Evolutionary conservation across 1,140 invertebrate species (phyloP), one percentile per base, ranked within the genome.

Genomic region (Nephila pilipes): DNA sequence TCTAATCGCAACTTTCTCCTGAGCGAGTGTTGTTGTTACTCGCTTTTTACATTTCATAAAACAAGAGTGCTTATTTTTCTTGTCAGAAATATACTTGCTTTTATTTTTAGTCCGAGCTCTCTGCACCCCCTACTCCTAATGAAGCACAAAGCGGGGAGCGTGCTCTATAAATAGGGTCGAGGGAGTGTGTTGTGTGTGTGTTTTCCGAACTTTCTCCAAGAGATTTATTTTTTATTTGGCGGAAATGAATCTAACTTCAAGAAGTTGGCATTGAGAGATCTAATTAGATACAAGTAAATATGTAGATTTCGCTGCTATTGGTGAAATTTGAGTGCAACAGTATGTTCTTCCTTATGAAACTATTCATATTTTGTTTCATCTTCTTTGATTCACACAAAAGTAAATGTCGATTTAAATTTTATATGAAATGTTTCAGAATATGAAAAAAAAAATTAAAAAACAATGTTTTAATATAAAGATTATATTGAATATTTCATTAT

Each of bases 11-110:
- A 69, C 69, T 57, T 54, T 32, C 55, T 14, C 57, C n/a, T n/a
- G n/a, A n/a, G 14, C 60, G 29, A 55, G 32, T 75, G 69, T 75
- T 75, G 69, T 79, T 57, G 46, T 81, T 60, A 81, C 79, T 80
- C 58, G 36, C 55, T 38, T 57, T 90, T 81, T 90, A 80, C 29
- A 55, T 81, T 54, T 60, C 89, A 90, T 90, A 81, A 90, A 90
- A 90, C 89, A 90, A 81, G 79, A 54, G 22, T 60, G 89, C 89
- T 90, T 90, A 57, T 90, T 90, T 90, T 90, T 79, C 89, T 81
- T 83, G 89, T 55, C 80, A 80, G 65, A 22, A 83, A 81, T 46
- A 60, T 81, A 90, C 29, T 60, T 38, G 54, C 46, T 55, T 20
- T 90, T 90, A 90, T 90, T 90, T 90, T 90, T 81, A 63, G 85